Percentiles rank a stretch among this genome's conserved stretches.
Evolutionary conservation across 1,140 invertebrate genomes (phyloP).

Genomic region (Tetramorium simillimum): DNA sequence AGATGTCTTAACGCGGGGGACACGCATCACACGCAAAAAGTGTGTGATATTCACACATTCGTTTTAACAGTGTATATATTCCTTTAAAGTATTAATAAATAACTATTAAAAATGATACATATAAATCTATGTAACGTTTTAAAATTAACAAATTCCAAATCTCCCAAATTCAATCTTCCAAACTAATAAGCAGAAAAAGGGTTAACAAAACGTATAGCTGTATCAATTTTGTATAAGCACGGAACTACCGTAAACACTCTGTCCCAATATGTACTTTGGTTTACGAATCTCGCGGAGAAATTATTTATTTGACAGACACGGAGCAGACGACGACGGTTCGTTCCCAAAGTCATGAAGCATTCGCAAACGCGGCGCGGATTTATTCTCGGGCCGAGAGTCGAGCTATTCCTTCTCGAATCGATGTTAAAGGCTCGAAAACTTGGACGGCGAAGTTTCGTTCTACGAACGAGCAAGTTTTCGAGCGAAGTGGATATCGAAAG

Average conservation of each 20-base stretch:
- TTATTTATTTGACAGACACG: constrained; percentile 49
- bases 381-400: constrained; percentile 52
- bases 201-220: background rate
- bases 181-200: background rate
- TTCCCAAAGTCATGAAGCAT: constrained; percentile 55
- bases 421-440: constrained; percentile 53
- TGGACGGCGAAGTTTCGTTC: constrained; percentile 24
- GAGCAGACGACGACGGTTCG: background rate
- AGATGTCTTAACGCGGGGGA: no score
- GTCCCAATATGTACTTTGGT: background rate
- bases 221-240: background rate
- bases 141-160: background rate
- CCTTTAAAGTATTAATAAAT: background rate
- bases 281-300: background rate
- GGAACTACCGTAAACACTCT: background rate
- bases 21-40: no score
- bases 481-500: constrained; percentile 22
- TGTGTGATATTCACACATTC: no score
- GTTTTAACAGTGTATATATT: no score
- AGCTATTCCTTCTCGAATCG: constrained; percentile 56
- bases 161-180: background rate
- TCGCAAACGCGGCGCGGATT: constrained; percentile 59
- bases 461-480: background rate
- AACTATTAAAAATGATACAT: background rate
- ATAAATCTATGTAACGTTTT: background rate